Evolutionary conservation across 2,888 invertebrate genomes (phyloP).

Genomic region (Drosophila stalkeri): DNA sequence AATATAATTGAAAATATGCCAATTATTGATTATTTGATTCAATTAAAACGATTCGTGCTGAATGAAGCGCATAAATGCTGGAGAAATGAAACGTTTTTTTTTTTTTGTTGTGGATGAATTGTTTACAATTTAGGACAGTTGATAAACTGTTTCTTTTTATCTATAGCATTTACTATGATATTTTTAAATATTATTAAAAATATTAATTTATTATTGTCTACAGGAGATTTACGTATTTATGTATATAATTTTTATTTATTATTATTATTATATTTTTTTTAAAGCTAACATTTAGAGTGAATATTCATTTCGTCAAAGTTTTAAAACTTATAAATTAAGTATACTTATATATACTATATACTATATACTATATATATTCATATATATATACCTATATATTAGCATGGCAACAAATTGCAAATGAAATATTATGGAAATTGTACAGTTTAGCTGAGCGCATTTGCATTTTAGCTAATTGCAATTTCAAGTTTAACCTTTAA

Average conservation of each 20-base stretch:
- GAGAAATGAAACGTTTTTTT: background rate
- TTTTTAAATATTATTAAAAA: background rate
- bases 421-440: conserved; percentile 30
- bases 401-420: conserved; percentile 22
- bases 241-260: no score
- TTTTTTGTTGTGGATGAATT: background rate
- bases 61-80: conserved; percentile 1
- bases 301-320: background rate
- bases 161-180: background rate
- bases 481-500: conserved; percentile 43
- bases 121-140: background rate
- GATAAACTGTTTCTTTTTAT: background rate
- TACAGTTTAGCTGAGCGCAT: conserved; percentile 16
- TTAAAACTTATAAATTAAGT: no score
- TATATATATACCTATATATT: conserved; percentile 6
- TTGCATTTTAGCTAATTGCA: conserved; percentile 59
- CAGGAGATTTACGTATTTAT: no score
- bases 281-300: background rate
- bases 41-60: conserved; percentile 3
- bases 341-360: no score
- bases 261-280: no score
- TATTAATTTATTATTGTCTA: no score
- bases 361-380: no score
- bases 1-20: conserved; percentile 11
- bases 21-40: conserved; percentile 13